Conservation (phyloP, 92 coral and sea anemone species). For the Anthopleura xanthogrammica region DNA sequence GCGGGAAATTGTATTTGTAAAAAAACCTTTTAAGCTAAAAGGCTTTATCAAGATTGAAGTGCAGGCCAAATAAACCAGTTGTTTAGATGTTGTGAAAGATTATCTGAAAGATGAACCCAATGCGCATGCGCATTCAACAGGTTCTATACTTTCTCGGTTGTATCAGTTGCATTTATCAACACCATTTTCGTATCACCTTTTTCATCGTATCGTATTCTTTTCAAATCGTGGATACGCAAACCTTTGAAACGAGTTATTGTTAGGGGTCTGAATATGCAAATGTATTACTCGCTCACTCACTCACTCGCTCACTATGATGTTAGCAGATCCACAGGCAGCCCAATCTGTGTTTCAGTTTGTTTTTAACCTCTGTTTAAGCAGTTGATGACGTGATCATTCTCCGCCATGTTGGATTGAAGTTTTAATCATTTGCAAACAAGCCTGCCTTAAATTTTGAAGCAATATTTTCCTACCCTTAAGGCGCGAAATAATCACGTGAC, state of each 20-base stretch:
- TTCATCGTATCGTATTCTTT: background rate
- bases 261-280: too few relatives aligned
- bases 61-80: background rate
- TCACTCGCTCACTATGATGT: too few relatives aligned
- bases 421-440: background rate
- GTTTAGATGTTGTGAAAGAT: background rate
- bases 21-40: slow-evolving; percentile 2
- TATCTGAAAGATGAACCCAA: background rate
- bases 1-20: background rate
- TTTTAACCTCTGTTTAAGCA: background rate
- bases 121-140: background rate
- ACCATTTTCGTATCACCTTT: background rate
- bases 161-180: background rate
- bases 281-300: too few relatives aligned
- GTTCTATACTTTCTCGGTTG: background rate
- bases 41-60: background rate
- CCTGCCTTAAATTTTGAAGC: too few relatives aligned
- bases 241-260: too few relatives aligned
- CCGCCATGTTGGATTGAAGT: background rate
- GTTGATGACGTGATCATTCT: background rate
- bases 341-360: too few relatives aligned
- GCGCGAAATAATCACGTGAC: too few relatives aligned
- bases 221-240: too few relatives aligned
- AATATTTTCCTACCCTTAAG: too few relatives aligned
- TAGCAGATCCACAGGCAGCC: too few relatives aligned